Percentiles rank a stretch among this genome's conserved stretches.
Conservation (phyloP, 2,113 vertebrate genomes). For the Labeo rohita region DNA sequence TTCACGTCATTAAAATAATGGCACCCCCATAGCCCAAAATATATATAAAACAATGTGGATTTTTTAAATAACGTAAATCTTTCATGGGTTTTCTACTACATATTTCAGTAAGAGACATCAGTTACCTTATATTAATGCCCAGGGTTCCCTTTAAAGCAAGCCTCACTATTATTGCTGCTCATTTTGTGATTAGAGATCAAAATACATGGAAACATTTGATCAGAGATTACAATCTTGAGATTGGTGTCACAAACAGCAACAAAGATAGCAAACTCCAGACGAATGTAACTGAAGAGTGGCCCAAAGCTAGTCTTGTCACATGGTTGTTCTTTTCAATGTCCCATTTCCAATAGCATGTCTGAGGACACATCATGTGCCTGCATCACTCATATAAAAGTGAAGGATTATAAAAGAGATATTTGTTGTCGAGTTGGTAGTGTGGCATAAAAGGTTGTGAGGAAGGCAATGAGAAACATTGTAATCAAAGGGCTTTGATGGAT, state of each 20-base stretch:
- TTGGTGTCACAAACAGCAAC: neutral
- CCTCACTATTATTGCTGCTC: neutral
- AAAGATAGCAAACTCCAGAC: neutral
- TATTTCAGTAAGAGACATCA: neutral
- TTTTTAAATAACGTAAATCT: too few species aligned
- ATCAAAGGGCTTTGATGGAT: neutral
- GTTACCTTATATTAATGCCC: too few species aligned
- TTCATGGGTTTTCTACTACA: too few species aligned
- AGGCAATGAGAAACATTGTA: neutral
- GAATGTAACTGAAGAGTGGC: neutral
- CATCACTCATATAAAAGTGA: neutral
- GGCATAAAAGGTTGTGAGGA: neutral
- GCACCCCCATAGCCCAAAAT: too few species aligned
- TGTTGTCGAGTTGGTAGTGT: constrained; percentile 23
- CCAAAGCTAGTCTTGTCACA: constrained; percentile 35
- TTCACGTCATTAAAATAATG: too few species aligned
- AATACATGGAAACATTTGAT: neutral
- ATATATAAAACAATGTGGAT: too few species aligned
- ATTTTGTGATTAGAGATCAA: neutral
- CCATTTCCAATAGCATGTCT: constrained; percentile 6
- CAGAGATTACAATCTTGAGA: neutral
- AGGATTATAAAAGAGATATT: constrained; percentile 43
- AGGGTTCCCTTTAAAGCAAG: too few species aligned
- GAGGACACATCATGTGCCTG: constrained; percentile 39
- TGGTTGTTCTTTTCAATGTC: constrained; percentile 1